phyloP scores from a whole-genome alignment of 2,113 vertebrate species.

The Stegostoma tigrinum region DNA sequence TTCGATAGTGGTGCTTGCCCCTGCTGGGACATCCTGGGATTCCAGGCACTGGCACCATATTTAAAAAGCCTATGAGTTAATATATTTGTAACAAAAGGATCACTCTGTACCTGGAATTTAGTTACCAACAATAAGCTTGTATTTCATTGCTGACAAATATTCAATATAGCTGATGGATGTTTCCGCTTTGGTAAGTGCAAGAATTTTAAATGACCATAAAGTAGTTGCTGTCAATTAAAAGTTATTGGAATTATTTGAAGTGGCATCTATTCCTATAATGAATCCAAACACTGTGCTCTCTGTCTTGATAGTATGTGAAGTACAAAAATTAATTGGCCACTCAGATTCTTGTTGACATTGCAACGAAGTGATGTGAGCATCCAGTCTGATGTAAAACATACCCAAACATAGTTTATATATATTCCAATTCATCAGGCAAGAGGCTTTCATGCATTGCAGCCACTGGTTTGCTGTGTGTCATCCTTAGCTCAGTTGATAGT shows the following conservation, averaged over 20 bases:
- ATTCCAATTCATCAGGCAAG: background rate
- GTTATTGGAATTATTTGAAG: conserved; percentile 1
- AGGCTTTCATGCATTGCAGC: background rate
- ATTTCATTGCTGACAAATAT: background rate
- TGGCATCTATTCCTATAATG: background rate
- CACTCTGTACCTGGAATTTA: background rate
- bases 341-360: background rate
- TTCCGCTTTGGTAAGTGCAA: background rate
- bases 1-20: no score
- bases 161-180: background rate
- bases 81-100: background rate
- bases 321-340: background rate
- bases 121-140: background rate
- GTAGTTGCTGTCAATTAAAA: background rate
- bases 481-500: no score
- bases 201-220: background rate
- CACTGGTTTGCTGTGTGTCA: background rate
- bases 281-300: background rate
- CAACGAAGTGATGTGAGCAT: background rate
- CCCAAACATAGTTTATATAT: background rate
- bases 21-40: no score
- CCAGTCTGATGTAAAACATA: background rate
- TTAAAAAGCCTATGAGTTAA: background rate
- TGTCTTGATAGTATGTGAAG: background rate
- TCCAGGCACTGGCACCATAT: background rate